A percentile compares a stretch with the other conserved stretches of the same genome.
Evolutionary conservation across 2,888 invertebrate species (phyloP).

Genomic region (Eupithecia exiguata): DNA sequence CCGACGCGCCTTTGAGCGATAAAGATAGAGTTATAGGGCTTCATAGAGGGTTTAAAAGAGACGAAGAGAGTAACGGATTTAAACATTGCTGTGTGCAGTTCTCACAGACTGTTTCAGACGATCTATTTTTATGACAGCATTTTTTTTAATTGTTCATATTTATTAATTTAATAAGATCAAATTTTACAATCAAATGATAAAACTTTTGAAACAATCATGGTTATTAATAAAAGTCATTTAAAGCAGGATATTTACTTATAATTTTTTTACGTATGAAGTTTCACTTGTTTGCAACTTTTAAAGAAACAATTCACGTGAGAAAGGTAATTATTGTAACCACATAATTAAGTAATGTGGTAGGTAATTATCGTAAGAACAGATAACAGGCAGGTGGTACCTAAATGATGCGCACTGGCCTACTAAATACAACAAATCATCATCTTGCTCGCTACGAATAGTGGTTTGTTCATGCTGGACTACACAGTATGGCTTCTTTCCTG

Average conservation of each 20-base stretch:
- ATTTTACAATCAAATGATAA: background rate
- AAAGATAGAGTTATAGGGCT: constrained; percentile 72
- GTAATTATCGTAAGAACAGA: background rate
- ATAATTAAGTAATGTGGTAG: background rate
- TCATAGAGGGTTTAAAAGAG: constrained; percentile 66
- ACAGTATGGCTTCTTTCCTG: constrained; percentile 25
- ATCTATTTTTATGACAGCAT: background rate
- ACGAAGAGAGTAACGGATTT: constrained; percentile 75
- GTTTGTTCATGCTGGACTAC: constrained; percentile 5
- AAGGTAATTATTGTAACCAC: background rate
- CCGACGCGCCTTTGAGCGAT: constrained; percentile 72
- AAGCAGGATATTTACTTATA: no score
- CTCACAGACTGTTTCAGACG: constrained; percentile 61
- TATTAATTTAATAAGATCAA: background rate
- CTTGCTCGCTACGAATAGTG: constrained; percentile 1
- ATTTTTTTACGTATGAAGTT: no score
- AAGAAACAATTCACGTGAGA: background rate
- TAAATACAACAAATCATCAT: background rate
- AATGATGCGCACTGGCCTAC: background rate
- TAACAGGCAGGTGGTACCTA: background rate
- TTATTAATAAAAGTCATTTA: no score
- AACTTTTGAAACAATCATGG: no score
- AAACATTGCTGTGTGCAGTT: constrained; percentile 75
- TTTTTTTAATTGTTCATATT: background rate
- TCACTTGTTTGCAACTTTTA: background rate